Conservation (phyloP, 1,140 invertebrate genomes). For the Drosophila willistoni region DNA sequence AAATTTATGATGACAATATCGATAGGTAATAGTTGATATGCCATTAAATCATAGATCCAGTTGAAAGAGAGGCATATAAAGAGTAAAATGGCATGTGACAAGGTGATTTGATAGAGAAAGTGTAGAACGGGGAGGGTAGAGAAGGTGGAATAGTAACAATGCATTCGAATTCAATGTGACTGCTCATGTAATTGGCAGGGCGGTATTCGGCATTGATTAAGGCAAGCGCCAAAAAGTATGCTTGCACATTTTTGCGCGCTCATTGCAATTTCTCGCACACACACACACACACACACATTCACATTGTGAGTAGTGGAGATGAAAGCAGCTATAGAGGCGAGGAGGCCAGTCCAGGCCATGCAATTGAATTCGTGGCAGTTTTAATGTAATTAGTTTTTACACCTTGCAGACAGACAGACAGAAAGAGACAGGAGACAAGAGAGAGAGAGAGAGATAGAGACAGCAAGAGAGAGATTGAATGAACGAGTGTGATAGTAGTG, state of each 20-base stretch:
- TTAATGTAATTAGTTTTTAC: slow-evolving; percentile 81
- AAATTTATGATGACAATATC: no score
- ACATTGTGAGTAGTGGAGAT: not conserved
- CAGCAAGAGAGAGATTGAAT: slow-evolving; percentile 30
- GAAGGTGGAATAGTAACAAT: not conserved
- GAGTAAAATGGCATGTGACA: not conserved
- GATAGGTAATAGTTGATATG: no score
- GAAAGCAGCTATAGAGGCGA: not conserved
- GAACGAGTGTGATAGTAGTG: slow-evolving; percentile 14
- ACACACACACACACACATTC: slow-evolving; percentile 31
- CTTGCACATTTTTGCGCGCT: slow-evolving; percentile 44
- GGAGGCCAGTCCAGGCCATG: slow-evolving; percentile 47
- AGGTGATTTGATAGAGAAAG: not conserved
- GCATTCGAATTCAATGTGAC: slow-evolving; percentile 7
- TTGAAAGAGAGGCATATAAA: not conserved
- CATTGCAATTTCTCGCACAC: slow-evolving; percentile 35
- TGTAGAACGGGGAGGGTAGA: not conserved
- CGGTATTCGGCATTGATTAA: slow-evolving; percentile 64
- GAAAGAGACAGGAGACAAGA: no score
- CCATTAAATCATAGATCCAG: no score
- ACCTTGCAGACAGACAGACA: slow-evolving; percentile 62
- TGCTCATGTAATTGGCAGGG: slow-evolving; percentile 44
- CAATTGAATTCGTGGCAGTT: slow-evolving; percentile 81
- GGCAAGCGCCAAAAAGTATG: slow-evolving; percentile 61
- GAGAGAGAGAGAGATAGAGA: no score